Base-by-base conservation (phyloP, 1,140 invertebrate species). In the Drosophila teissieri region DNA sequence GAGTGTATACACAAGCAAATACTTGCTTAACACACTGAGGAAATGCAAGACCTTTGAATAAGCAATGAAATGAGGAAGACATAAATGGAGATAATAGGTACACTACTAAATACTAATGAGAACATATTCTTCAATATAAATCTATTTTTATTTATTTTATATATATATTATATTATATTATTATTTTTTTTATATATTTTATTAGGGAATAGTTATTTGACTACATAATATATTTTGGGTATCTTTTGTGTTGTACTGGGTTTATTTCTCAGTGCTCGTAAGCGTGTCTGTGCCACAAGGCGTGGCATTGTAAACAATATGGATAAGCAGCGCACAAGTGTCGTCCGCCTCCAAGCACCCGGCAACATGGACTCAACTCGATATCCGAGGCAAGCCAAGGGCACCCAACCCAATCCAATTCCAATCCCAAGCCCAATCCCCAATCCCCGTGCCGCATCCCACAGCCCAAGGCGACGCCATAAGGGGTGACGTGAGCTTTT, bases 301-400 rank as follows among this genome's bases (percentile, higher is more conserved):
- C 83, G 83, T 86, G 83, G 79, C 83, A 88, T 73, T 82, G 83
- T 88, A 82, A 88, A 83, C 83, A 88, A 79, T 61, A 83, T 69
- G 83, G 79, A 88, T 89, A 89, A 88, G 84, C 84, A 88, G 80
- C 80, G 63, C 64, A 89, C 84, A 88, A 88, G 83, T 88, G 84
- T 73, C 78, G 77, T 85, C 73, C 80, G 78, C 56, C 42, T 53
- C 34, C 46, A 63, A 82, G 31, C 51, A 53, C 10, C 36, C 11
- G 48, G 22, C 37, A 5, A 56, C 60, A 40, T 62, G 54, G 60
- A 62, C 60, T 39, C 36, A 22, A 39, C 19, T 39, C 53, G 15
- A 40, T 19, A 34, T 42, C 14, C 56, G 22, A 51, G 48, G 48
- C 48, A 31, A 34, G 46, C 48, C 57, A 37, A 37, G 31, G n/a